phyloP scores from a whole-genome alignment of 2,888 invertebrate species.

The Polia nebulosa region DNA sequence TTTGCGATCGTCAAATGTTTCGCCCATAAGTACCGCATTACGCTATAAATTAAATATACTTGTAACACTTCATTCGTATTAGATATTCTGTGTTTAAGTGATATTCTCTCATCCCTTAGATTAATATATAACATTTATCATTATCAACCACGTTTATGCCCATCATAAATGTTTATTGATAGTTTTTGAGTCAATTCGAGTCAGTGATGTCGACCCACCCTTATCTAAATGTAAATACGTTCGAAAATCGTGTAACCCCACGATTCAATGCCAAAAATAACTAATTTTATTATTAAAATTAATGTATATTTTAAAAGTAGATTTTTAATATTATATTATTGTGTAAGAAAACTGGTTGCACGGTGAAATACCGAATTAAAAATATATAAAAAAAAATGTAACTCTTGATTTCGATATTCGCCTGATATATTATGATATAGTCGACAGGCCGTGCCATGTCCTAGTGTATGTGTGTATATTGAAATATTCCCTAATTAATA shows the following conservation, averaged over 20 bases:
- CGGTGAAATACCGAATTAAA: constrained; percentile 87
- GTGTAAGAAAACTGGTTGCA: constrained; percentile 78
- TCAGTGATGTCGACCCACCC: constrained; percentile 72
- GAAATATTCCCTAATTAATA: constrained; percentile 72
- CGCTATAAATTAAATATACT: not conserved
- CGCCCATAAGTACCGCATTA: constrained; percentile 1
- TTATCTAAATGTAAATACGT: constrained; percentile 76
- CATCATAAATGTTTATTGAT: constrained; percentile 52
- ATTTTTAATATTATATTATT: constrained; percentile 71
- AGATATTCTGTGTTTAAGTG: constrained; percentile 27
- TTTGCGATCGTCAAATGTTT: not conserved
- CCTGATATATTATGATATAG: constrained; percentile 66
- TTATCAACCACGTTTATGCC: constrained; percentile 45
- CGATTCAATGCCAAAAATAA: constrained; percentile 83
- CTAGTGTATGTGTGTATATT: constrained; percentile 77
- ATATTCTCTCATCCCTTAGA: constrained; percentile 45
- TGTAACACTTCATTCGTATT: constrained; percentile 22
- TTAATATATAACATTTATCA: constrained; percentile 38
- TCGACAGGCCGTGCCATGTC: constrained; percentile 82
- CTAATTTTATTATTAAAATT: constrained; percentile 74
- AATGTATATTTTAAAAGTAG: constrained; percentile 75
- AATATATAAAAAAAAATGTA: constrained; percentile 44
- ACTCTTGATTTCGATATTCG: constrained; percentile 64
- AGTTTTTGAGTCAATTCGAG: constrained; percentile 66
- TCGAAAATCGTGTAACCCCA: constrained; percentile 73